phyloP scores from a whole-genome alignment of 2,797 vertebrate genomes.

The Halcyon leucocephala region DNA sequence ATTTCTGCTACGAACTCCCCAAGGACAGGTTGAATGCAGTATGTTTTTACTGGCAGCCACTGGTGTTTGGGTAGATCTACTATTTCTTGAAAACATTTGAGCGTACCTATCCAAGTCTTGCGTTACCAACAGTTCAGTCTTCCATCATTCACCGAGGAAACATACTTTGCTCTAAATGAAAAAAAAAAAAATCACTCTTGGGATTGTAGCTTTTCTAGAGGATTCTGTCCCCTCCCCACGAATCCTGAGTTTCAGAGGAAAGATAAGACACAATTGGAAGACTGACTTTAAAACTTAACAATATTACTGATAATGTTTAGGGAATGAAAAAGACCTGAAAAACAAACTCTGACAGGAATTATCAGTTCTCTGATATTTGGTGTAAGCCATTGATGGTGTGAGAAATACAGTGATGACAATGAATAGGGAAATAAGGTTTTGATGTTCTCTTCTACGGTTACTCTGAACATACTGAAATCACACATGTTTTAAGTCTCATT shows the following conservation, averaged over 20 bases:
- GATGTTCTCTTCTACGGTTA: not conserved
- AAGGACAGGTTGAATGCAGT: not conserved
- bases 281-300: not conserved
- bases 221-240: not conserved
- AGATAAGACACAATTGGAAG: not conserved
- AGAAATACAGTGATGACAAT: not conserved
- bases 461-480: not conserved
- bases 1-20: not conserved
- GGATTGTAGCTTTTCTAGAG: not conserved
- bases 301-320: not conserved
- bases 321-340: not conserved
- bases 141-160: not conserved
- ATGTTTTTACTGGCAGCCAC: not conserved
- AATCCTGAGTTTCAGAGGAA: not conserved
- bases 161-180: not conserved
- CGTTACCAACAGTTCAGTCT: not conserved
- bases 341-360: not conserved
- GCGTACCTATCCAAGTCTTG: not conserved
- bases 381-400: not conserved
- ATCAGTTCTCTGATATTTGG: not conserved
- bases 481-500: not conserved
- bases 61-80: not conserved
- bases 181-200: not conserved
- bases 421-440: not conserved
- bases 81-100: not conserved